phyloP scores from a whole-genome alignment of 2,797 vertebrate species.

The Hyperoplus lanceolatus region DNA sequence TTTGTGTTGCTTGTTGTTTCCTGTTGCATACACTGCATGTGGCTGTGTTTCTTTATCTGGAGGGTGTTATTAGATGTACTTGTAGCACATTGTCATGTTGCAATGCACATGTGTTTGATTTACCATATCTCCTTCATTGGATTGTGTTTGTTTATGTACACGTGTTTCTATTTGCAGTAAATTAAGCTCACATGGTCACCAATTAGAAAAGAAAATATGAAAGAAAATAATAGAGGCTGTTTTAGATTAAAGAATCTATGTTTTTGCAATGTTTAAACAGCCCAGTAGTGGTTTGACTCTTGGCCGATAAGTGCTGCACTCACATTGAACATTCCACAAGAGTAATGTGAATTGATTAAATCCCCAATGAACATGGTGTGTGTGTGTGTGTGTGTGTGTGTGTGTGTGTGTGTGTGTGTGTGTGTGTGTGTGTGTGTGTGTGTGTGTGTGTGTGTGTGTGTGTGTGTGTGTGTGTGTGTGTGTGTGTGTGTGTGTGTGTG shows the following conservation, averaged over 20 bases:
- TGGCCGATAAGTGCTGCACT: constrained; percentile 56
- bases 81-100: neutral
- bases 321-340: constrained; percentile 64
- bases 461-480: constrained; percentile 19
- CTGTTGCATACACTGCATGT: neutral
- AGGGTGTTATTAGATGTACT: too few species aligned
- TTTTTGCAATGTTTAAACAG: constrained; percentile 59
- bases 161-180: neutral
- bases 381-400: constrained; percentile 24
- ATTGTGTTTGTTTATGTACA: neutral
- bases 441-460: constrained; percentile 10
- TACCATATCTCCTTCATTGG: neutral
- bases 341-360: constrained; percentile 78
- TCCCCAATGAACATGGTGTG: constrained; percentile 29
- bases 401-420: constrained; percentile 34
- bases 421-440: constrained; percentile 9
- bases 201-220: constrained; percentile 18
- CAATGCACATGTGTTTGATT: neutral
- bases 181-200: neutral
- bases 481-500: constrained; percentile 29
- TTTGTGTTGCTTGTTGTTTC: neutral
- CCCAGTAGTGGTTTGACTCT: constrained; percentile 49
- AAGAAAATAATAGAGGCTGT: constrained; percentile 9
- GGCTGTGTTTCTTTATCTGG: neutral
- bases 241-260: constrained; percentile 47